Conservation (phyloP, 2,797 vertebrate genomes). For the Enteromius trimaculatus region DNA sequence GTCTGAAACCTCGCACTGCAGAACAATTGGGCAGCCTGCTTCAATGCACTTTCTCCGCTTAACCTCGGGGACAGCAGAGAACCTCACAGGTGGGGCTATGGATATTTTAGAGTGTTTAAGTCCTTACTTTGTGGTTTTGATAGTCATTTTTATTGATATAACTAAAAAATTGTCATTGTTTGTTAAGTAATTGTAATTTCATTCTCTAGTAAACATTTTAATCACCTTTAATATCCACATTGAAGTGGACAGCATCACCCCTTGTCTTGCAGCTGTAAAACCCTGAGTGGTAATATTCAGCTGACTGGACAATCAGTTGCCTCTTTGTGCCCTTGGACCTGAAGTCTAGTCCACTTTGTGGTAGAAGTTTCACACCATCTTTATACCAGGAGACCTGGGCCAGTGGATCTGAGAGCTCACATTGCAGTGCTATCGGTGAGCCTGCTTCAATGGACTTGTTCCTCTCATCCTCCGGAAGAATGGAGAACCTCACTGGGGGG, state of each 20-base stretch:
- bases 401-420: constrained; percentile 84
- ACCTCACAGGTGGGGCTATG: constrained; percentile 81
- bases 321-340: constrained; percentile 74
- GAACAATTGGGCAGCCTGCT: constrained; percentile 74
- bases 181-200: constrained; percentile 65
- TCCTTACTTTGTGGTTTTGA: constrained; percentile 41
- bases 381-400: constrained; percentile 87
- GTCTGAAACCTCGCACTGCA: constrained; percentile 79
- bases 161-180: constrained; percentile 3
- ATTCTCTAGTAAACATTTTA: constrained; percentile 59
- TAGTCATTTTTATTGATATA: constrained; percentile 12
- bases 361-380: constrained; percentile 86
- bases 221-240: constrained; percentile 88
- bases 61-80: constrained; percentile 76
- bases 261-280: constrained; percentile 91
- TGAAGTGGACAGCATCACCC: constrained; percentile 85
- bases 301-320: constrained; percentile 80
- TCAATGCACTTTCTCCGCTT: constrained; percentile 75
- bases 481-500: constrained; percentile 81
- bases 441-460: constrained; percentile 75
- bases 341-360: constrained; percentile 73
- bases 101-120: constrained; percentile 75
- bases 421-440: constrained; percentile 80
- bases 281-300: constrained; percentile 81
- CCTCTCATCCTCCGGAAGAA: constrained; percentile 75